Evolutionary conservation across 2,797 vertebrate genomes (phyloP), one percentile per base, ranked within the genome.

Genomic region (Cossypha polioptera): DNA sequence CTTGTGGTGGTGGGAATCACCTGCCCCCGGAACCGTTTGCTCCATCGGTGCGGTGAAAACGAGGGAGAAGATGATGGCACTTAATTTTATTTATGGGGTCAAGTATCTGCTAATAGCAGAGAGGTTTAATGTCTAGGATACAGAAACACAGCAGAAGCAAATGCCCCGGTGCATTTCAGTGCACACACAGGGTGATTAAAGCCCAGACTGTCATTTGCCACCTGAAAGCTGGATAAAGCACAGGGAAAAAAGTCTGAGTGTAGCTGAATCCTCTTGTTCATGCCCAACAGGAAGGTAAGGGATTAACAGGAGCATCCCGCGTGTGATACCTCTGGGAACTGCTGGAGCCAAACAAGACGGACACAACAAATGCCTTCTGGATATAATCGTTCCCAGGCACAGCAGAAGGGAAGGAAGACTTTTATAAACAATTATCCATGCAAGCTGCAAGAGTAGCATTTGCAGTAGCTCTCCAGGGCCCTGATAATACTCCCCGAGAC

Each of bases 351-450:
- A 90, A 68, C 2, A 3, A 80, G 86, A 62, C 1, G 79, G 86
- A 89, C 88, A 65, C 68, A 76, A 65, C 82, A 80, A 92, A 91
- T 80, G 65, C 81, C 78, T 91, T 66, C 84, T 95, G 90, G 93
- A 88, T 95, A 22, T 86, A 90, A 92, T 84, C 2, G 2, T 85
- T 86, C 72, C 42, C 90, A 89, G 86, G 42, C 78, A 53, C 35
- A 85, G 84, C 93, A 92, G 86, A 96, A 95, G 72, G 80, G 85
- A 86, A 87, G 78, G 65, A 89, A 91, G 81, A 80, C 81, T 91
- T 93, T 47, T 91, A 74, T 91, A 94, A 95, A 94, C 78, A 93
- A 91, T 96, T 95, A 95, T 55, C 89, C 67, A 83, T 91, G 87
- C 90, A 93, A 73, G 90, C 88, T 92, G 92, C 90, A 90, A 88